Evolutionary conservation across 2,113 vertebrate species (phyloP).

Genomic region (Tinamus guttatus): DNA sequence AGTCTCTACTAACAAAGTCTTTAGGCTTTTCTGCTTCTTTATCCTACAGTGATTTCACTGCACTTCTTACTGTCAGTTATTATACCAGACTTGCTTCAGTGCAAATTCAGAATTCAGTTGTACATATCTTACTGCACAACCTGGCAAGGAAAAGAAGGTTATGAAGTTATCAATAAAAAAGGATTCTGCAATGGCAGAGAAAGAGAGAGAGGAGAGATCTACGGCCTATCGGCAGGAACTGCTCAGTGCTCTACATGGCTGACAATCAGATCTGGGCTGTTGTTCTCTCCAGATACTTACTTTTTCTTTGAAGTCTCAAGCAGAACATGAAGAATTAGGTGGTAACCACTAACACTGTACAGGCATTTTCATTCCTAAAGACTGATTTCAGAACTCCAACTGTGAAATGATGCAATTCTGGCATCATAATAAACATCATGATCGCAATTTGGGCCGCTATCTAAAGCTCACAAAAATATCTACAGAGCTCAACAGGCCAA

Average conservation of each 20-base stretch:
- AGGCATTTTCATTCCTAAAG: neutral
- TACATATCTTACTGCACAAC: neutral
- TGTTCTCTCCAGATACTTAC: neutral
- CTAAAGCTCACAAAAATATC: neutral
- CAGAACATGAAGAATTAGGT: conserved; percentile 27
- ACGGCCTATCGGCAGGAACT: neutral
- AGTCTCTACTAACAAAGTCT: neutral
- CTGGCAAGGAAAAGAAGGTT: conserved; percentile 1
- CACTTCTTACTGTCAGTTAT: conserved; percentile 13
- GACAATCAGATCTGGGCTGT: neutral
- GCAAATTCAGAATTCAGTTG: neutral
- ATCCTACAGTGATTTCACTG: neutral
- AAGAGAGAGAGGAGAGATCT: neutral
- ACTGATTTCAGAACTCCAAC: conserved; percentile 1
- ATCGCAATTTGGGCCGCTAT: conserved; percentile 3
- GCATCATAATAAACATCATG: neutral
- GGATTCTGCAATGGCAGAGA: neutral
- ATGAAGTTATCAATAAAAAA: neutral
- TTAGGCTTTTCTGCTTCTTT: neutral
- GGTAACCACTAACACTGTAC: neutral
- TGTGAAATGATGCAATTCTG: conserved; percentile 17
- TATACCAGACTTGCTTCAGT: neutral
- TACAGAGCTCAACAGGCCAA: neutral
- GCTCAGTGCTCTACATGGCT: neutral
- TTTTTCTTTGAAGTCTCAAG: conserved; percentile 28